Evolutionary conservation across 2,797 vertebrate species (phyloP), one percentile per base, ranked within the genome.

Genomic region (Todus mexicanus): DNA sequence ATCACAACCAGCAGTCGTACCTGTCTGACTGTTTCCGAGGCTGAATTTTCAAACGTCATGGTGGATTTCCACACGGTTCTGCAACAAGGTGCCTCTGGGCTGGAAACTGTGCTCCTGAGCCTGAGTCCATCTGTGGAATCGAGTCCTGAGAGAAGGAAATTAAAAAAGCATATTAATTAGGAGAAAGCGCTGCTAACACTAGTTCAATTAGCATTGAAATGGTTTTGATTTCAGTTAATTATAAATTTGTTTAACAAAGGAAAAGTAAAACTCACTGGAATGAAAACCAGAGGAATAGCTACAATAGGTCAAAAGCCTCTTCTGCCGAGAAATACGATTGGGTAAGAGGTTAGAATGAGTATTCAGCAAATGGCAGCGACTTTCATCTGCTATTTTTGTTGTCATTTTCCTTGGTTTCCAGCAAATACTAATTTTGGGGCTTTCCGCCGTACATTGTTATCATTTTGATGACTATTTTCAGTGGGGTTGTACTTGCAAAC

Each of bases 101-200:
- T 83, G 77, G 25, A 26, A 72, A 69, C 1, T 35, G 35, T 25
- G 12, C 25, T 56, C 43, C 29, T 51, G 47, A 73, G 66, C 77
- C 29, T 2, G 23, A 45, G 68, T 26, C n/a, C 31, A 10, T 27
- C 63, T 43, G 37, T 65, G 80, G 35, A 72, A 60, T 4, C 0
- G 0, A 47, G 21, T 25, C 68, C 88, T 70, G 45, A 65, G 27
- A 70, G 51, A 59, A 50, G 14, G 73, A 81, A 73, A 85, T 37
- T 7, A 66, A 79, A 56, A 23, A 48, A n/a, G 3, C 3, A 2
- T n/a, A 23, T 51, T 8, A 53, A 73, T 78, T 33, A 70, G 37
- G 11, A 22, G 4, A 3, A 80, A 74, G n/a, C 12, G 42, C 31
- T 73, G 47, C 35, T 40, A 51, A 37, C 0, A 1, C 3, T 2